Conservation (phyloP, 2,888 invertebrate genomes). For the Xanthia icteritia region DNA sequence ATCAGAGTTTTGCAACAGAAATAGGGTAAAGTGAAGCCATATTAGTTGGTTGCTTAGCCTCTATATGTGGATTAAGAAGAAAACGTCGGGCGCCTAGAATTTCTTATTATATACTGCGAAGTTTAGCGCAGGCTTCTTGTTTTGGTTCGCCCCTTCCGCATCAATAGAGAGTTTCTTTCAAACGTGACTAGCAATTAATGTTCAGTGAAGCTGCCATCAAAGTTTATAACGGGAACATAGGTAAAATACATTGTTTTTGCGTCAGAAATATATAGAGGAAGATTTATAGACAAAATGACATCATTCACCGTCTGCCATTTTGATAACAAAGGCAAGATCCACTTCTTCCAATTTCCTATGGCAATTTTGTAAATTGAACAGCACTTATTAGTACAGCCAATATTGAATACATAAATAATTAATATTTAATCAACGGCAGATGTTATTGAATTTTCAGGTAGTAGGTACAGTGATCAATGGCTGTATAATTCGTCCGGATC, state of each 20-base stretch:
- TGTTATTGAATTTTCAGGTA: conserved; percentile 37
- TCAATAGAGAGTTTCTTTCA: not conserved
- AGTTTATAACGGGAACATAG: not conserved
- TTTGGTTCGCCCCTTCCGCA: conserved; percentile 7
- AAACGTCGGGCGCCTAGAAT: conserved; percentile 2
- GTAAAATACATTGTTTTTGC: not conserved
- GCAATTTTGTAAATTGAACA: conserved; percentile 43
- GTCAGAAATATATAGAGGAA: not conserved
- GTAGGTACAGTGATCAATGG: conserved; percentile 37
- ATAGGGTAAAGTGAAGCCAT: conserved; percentile 46
- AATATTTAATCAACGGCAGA: conserved; percentile 58
- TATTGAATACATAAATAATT: conserved; percentile 54
- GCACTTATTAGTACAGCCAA: conserved; percentile 50
- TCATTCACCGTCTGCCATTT: conserved; percentile 13
- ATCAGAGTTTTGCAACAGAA: conserved; percentile 37
- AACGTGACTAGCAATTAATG: conserved; percentile 9
- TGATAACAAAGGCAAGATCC: conserved; percentile 17
- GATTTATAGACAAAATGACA: conserved; percentile 12
- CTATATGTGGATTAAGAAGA: conserved; percentile 5
- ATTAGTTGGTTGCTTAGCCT: not conserved
- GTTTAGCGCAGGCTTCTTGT: conserved; percentile 7
- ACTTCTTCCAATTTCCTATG: conserved; percentile 30
- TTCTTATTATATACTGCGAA: conserved; percentile 21
- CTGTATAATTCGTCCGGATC: conserved; percentile 15
- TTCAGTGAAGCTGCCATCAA: not conserved